Conservation (phyloP, 2,797 vertebrate genomes). For the Cossypha dichroa region DNA sequence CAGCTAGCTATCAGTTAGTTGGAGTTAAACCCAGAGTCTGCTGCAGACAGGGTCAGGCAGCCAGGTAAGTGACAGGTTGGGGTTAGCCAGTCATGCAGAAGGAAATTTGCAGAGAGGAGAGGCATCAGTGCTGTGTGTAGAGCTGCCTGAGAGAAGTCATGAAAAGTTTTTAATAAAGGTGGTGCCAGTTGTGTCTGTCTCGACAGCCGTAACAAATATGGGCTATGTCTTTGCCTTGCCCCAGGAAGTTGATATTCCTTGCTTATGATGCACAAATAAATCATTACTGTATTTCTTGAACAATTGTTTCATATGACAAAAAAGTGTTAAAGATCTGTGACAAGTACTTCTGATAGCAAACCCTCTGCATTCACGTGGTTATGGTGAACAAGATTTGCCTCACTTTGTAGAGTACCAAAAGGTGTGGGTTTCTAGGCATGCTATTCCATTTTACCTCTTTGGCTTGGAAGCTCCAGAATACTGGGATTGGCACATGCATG, state of each 20-base stretch:
- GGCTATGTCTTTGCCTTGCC: neutral
- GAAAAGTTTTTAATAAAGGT: no score
- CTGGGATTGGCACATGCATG: neutral
- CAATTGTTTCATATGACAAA: neutral
- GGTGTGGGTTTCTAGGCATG: neutral
- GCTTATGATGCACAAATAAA: neutral
- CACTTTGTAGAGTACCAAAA: neutral
- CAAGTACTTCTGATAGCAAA: neutral
- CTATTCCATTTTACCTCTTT: neutral
- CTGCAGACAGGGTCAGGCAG: no score
- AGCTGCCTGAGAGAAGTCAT: no score
- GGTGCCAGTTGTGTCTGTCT: no score
- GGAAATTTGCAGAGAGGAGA: no score
- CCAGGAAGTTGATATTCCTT: neutral
- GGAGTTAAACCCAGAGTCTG: no score
- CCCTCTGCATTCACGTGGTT: neutral
- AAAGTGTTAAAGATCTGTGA: neutral
- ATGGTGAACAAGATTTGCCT: neutral
- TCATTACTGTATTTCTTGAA: neutral
- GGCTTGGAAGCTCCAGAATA: neutral
- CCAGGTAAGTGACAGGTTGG: no score
- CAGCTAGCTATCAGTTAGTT: no score
- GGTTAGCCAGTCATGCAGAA: no score
- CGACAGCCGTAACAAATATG: no score
- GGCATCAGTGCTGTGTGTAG: no score